These are phyloP conservation scores for Dasypus novemcinctus DNA, from an alignment of 2,113 vertebrate genomes.

Conservation along the genomic window DNA sequence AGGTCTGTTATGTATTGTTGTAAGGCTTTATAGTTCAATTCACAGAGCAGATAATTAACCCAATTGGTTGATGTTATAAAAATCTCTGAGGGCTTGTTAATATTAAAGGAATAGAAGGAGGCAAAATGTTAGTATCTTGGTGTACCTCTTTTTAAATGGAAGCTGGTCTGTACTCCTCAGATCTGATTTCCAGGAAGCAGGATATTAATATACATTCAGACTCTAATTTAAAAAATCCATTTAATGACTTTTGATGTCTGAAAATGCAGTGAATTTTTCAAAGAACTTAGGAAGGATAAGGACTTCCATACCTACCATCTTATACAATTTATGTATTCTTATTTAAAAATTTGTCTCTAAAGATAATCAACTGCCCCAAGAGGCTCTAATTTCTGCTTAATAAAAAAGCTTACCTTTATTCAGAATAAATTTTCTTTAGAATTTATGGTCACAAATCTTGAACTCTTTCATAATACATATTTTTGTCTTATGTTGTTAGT, in stretches of 20 bases:
- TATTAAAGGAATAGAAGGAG: neutral
- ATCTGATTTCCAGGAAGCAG: neutral
- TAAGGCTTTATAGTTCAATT: neutral
- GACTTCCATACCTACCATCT: neutral
- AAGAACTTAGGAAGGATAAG: neutral
- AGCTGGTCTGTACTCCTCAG: neutral
- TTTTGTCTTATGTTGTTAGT: neutral
- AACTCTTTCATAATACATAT: neutral
- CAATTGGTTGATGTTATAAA: neutral
- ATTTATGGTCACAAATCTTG: neutral
- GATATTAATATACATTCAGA: neutral
- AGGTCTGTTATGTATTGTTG: neutral
- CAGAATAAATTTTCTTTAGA: neutral
- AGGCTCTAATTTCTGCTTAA: neutral
- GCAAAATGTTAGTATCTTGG: neutral
- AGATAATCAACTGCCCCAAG: neutral
- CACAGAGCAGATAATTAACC: neutral
- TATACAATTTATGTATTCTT: neutral
- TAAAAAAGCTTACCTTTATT: neutral
- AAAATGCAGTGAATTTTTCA: neutral
- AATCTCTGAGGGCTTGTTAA: neutral
- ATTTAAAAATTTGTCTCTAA: neutral
- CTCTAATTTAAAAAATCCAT: neutral
- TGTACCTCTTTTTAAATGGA: neutral
- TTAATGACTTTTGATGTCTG: neutral